These are phyloP conservation scores for Busseola fusca DNA, from an alignment of 2,888 invertebrate genomes.

Conservation along the genomic window DNA sequence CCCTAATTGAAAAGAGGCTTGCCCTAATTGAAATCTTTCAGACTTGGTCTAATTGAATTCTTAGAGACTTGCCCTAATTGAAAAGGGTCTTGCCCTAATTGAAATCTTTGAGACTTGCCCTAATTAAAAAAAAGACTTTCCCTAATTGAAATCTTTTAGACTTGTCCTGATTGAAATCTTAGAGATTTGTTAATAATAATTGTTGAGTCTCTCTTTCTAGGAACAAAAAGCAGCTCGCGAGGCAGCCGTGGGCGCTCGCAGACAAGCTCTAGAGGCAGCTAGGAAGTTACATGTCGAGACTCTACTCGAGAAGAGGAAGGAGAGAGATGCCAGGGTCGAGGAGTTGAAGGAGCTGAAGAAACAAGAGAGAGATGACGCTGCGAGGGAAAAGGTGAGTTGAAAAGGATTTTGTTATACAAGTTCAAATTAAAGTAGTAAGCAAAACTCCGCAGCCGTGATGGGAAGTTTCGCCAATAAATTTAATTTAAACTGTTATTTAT, in stretches of 20 bases:
- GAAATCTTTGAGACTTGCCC: too few species aligned
- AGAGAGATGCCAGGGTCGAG: conserved; percentile 94
- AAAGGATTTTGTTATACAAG: neutral
- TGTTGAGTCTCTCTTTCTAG: conserved; percentile 70
- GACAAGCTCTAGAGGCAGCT: conserved; percentile 95
- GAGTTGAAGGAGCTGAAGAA: conserved; percentile 87
- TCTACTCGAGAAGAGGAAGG: conserved; percentile 93
- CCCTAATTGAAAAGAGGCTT: too few species aligned
- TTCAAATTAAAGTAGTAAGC: neutral
- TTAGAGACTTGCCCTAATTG: too few species aligned
- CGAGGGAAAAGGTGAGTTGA: conserved; percentile 70
- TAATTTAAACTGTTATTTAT: neutral
- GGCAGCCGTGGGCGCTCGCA: conserved; percentile 97
- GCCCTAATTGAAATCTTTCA: too few species aligned
- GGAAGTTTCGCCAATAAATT: neutral
- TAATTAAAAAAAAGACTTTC: too few species aligned
- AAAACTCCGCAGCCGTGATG: neutral
- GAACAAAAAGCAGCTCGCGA: conserved; percentile 99
- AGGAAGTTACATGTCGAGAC: conserved; percentile 92
- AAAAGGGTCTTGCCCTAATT: too few species aligned
- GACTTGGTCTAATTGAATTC: too few species aligned
- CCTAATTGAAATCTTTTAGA: too few species aligned
- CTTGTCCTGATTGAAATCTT: neutral
- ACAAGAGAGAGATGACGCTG: conserved; percentile 74
- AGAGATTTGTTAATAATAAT: neutral